Evolutionary conservation across 2,797 vertebrate species (phyloP).

Genomic region (Sebastes cheni): DNA sequence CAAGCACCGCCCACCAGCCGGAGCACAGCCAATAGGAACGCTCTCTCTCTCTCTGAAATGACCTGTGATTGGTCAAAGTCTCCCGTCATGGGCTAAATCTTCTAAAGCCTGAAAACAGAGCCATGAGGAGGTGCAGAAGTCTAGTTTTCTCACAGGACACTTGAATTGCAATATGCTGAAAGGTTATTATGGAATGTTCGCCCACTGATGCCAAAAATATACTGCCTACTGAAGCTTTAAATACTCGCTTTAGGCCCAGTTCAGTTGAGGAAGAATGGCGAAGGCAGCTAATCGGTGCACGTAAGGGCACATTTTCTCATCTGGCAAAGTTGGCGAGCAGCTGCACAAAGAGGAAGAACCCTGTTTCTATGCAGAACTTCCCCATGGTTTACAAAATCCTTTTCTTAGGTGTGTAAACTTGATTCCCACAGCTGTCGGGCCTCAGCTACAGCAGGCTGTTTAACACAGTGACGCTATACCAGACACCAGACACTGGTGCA

Average conservation of each 20-base stretch:
- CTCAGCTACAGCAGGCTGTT: conserved; percentile 3
- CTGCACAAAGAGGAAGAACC: conserved; percentile 70
- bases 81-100: no score
- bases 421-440: conserved; percentile 12
- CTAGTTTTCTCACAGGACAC: no score
- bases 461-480: not conserved
- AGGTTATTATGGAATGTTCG: no score
- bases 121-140: no score
- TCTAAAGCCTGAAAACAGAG: no score
- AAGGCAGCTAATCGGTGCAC: not conserved
- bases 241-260: not conserved
- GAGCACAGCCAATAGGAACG: no score
- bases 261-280: not conserved
- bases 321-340: conserved; percentile 16
- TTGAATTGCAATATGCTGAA: no score
- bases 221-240: not conserved
- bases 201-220: no score
- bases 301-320: conserved; percentile 11
- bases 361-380: conserved; percentile 69
- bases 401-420: conserved; percentile 35
- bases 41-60: no score
- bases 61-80: no score
- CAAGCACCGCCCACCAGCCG: no score
- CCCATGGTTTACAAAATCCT: conserved; percentile 51
- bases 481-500: not conserved